A percentile compares a stretch with the other conserved stretches of the same genome.
Conservation (phyloP, 2,888 invertebrate species). For the Aphelenchoides bicaudatus region DNA sequence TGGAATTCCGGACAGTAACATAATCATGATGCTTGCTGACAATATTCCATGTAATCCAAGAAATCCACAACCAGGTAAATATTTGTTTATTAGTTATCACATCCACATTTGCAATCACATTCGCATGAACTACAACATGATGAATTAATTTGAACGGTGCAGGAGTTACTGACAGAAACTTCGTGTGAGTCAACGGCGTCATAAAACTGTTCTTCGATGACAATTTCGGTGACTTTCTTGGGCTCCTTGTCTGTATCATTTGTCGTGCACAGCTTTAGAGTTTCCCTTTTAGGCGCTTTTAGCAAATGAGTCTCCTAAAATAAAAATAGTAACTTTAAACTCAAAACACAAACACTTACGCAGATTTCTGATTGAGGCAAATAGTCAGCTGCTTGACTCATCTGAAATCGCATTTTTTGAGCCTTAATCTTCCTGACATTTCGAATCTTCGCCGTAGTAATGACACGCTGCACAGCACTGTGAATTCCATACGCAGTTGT, state of each 20-base stretch:
- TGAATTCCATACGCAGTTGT: constrained; percentile 26
- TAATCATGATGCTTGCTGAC: constrained; percentile 97
- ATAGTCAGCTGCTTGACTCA: background rate
- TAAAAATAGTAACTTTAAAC: background rate
- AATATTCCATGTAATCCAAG: constrained; percentile 99
- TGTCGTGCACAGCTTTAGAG: background rate
- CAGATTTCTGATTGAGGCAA: background rate
- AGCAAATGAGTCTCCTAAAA: background rate
- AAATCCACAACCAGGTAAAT: constrained; percentile 79
- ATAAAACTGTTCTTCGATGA: background rate
- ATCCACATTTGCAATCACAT: no score
- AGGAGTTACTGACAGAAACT: background rate
- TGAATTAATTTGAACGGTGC: background rate
- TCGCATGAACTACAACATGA: no score
- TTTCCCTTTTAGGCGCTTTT: background rate
- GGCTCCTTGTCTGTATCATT: background rate
- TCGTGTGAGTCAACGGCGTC: constrained; percentile 5
- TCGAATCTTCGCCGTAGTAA: constrained; percentile 1
- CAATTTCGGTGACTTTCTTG: background rate
- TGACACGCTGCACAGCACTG: constrained; percentile 25
- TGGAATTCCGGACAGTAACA: constrained; percentile 95
- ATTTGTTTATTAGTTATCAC: constrained; percentile 21
- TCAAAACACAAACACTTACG: background rate
- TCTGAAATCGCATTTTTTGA: background rate
- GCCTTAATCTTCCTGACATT: constrained; percentile 18